These are phyloP conservation scores for Mormyrus hasselquistii DNA, from an alignment of 2,797 vertebrate species.

Conservation along the genomic window DNA sequence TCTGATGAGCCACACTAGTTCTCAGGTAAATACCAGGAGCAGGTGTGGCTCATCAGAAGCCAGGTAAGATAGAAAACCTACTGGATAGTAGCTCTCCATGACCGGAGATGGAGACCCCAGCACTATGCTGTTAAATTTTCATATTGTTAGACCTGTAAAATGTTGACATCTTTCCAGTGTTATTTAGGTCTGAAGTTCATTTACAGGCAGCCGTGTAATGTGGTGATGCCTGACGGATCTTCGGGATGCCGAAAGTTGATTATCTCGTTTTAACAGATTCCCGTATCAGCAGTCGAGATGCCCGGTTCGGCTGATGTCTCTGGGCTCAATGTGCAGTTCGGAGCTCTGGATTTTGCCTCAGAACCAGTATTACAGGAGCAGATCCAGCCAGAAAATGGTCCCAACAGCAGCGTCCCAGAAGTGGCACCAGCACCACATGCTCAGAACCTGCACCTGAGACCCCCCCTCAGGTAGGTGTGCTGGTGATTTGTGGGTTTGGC, in stretches of 20 bases:
- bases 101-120: too few species aligned
- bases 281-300: slow-evolving; percentile 91
- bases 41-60: too few species aligned
- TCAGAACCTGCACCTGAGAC: slow-evolving; percentile 81
- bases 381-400: slow-evolving; percentile 67
- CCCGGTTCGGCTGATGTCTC: slow-evolving; percentile 83
- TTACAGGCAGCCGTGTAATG: background rate
- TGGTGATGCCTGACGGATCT: background rate
- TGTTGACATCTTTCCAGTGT: background rate
- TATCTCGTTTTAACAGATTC: slow-evolving; percentile 63
- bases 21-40: too few species aligned
- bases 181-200: background rate
- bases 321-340: slow-evolving; percentile 90
- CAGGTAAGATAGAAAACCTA: too few species aligned
- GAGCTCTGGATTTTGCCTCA: slow-evolving; percentile 88
- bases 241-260: background rate
- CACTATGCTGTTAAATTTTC: background rate
- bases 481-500: background rate
- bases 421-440: slow-evolving; percentile 50
- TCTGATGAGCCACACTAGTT: too few species aligned
- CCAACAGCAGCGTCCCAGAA: slow-evolving; percentile 51
- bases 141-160: background rate
- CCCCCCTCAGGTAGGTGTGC: slow-evolving; percentile 65
- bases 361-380: slow-evolving; percentile 80
- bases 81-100: too few species aligned